Base-by-base conservation (phyloP, 2,888 invertebrate species). In the Acanthosoma haemorrhoidale region DNA sequence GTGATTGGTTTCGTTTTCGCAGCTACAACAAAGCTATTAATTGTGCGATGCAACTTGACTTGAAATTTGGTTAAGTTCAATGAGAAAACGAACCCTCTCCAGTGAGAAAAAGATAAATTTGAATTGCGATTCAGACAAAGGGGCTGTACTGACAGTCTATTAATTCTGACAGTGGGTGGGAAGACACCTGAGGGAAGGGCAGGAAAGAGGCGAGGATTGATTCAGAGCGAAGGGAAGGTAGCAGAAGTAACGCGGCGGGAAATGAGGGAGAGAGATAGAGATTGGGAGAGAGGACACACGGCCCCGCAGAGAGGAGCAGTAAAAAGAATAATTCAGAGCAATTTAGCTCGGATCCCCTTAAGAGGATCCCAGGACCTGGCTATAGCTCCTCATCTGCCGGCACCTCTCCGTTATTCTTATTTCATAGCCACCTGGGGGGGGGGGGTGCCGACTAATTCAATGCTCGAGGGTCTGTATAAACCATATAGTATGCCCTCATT, bases 311-410 rank as follows among this genome's bases (percentile, higher is more conserved):
- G 51, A 51, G n/a, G n/a, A n/a, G n/a, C n/a, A n/a, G n/a, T n/a
- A n/a, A 51, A 51, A 51, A 51, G 51, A 51, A 51, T 51, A 51
- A 51, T 51, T 51, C 51, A 51, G 25, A 25, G 51, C 51, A 51
- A 51, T 51, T 51, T 51, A 25, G 51, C 25, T n/a, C n/a, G n/a
- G n/a, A n/a, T n/a, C n/a, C n/a, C n/a, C n/a, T n/a, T n/a, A 25
- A 51, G 25, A 51, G 32, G 32, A 4, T 6, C 5, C 4, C 25
- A 51, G 51, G 25, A n/a, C n/a, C 5, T 13, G 21, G 18, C 21
- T 25, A n/a, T 51, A 51, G 51, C 51, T 51, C 51, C 51, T 51
- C 51, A 51, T 51, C 51, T 25, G 25, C 51, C 13, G 18, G 5
- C 51, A 25, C 25, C 51, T 25, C n/a, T 51, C 51, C 21, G 51